Conservation (phyloP, 1,140 invertebrate genomes). For the Geopemphigus sp. region DNA sequence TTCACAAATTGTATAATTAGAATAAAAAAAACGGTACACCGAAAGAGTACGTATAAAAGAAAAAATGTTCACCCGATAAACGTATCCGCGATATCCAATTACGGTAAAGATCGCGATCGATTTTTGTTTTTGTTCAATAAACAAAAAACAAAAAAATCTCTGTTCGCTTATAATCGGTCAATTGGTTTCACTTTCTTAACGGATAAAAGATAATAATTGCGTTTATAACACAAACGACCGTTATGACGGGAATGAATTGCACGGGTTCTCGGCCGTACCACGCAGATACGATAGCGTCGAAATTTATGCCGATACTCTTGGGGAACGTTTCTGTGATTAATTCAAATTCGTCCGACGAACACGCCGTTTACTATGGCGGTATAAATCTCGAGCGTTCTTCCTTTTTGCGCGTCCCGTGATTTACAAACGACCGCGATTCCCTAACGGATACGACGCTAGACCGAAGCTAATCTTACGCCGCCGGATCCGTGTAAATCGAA, state of each 20-base stretch:
- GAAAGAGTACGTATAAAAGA: too few species aligned
- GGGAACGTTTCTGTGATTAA: not conserved
- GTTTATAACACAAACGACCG: not conserved
- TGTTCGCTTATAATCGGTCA: too few species aligned
- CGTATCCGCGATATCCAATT: too few species aligned
- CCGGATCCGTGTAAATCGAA: too few species aligned
- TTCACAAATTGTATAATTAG: too few species aligned
- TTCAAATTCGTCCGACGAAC: not conserved
- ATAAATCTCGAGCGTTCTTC: not conserved
- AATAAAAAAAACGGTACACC: too few species aligned
- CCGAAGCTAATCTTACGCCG: too few species aligned
- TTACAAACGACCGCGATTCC: not conserved
- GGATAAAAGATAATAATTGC: not conserved
- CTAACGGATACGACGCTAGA: not conserved
- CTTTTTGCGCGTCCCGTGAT: not conserved
- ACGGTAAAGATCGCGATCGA: too few species aligned
- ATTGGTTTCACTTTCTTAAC: not conserved
- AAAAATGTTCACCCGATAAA: too few species aligned
- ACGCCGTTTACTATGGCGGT: not conserved
- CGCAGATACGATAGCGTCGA: not conserved
- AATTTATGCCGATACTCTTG: not conserved
- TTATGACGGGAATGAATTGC: not conserved
- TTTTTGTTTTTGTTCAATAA: too few species aligned
- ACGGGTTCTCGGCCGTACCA: not conserved
- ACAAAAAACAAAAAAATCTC: too few species aligned